Conservation (phyloP, 2,888 invertebrate genomes). For the Reticulitermes lucifugus region DNA sequence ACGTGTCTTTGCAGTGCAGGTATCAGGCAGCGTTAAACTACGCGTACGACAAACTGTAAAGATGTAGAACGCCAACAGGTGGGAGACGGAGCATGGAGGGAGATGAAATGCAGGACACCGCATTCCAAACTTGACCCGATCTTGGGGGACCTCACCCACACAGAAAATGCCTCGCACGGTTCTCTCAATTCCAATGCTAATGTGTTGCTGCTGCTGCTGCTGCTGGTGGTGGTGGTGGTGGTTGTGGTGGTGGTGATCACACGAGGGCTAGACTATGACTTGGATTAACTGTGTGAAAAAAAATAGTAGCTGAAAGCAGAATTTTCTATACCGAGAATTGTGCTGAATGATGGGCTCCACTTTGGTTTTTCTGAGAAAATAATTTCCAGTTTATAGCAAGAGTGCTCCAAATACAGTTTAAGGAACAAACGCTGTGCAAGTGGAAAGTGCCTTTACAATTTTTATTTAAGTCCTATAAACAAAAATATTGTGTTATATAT, state of each 20-base stretch:
- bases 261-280: background rate
- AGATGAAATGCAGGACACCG: background rate
- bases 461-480: too few species aligned
- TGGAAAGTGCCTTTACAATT: too few species aligned
- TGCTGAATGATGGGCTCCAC: too few species aligned
- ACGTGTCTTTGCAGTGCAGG: too few species aligned
- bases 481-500: too few species aligned
- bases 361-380: too few species aligned
- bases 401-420: too few species aligned
- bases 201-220: background rate
- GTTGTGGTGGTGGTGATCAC: background rate
- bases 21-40: background rate
- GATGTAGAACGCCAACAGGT: conserved; percentile 1
- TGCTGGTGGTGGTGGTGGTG: background rate
- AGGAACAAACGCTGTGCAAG: too few species aligned
- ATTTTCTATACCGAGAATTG: too few species aligned
- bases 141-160: conserved; percentile 22
- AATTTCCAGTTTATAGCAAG: too few species aligned
- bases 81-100: background rate
- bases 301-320: too few species aligned
- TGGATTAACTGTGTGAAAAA: background rate
- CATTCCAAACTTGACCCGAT: conserved; percentile 23
- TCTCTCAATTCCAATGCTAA: conserved; percentile 18
- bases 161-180: background rate
- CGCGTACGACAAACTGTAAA: background rate